Evolutionary conservation across 2,888 invertebrate species (phyloP).

Genomic region (Monopis laevigella): DNA sequence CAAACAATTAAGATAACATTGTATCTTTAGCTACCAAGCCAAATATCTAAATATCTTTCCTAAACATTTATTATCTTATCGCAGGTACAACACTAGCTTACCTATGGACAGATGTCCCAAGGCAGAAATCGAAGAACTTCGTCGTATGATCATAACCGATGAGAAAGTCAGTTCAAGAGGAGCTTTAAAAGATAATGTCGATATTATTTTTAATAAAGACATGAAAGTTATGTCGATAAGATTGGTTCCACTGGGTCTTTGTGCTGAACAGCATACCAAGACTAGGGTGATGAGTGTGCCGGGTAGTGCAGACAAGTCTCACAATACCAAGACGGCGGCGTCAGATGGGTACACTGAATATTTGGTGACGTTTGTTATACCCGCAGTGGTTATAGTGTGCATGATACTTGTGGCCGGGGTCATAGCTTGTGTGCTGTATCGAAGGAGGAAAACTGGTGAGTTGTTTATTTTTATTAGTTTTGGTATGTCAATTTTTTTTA

Average conservation of each 20-base stretch:
- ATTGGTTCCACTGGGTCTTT: constrained; percentile 69
- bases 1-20: too few relatives aligned
- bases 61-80: too few relatives aligned
- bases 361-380: constrained; percentile 85
- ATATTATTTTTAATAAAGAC: constrained; percentile 74
- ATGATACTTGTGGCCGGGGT: constrained; percentile 89
- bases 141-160: constrained; percentile 75
- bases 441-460: constrained; percentile 84
- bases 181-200: constrained; percentile 64
- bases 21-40: too few relatives aligned
- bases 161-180: constrained; percentile 50
- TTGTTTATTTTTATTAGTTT: constrained; percentile 2
- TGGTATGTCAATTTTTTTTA: not conserved
- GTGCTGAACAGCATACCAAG: constrained; percentile 57
- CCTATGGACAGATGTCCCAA: constrained; percentile 79
- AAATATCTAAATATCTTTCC: too few relatives aligned
- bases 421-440: constrained; percentile 88
- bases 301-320: constrained; percentile 30
- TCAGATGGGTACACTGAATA: constrained; percentile 56
- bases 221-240: constrained; percentile 74
- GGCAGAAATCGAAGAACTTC: constrained; percentile 76
- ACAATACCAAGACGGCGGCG: constrained; percentile 34
- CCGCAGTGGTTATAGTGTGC: constrained; percentile 86
- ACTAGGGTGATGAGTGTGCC: constrained; percentile 30
- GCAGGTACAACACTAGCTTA: constrained; percentile 80